These are phyloP conservation scores for Tamias sibiricus DNA, from an alignment of 2,113 vertebrate species.

Conservation along the genomic window DNA sequence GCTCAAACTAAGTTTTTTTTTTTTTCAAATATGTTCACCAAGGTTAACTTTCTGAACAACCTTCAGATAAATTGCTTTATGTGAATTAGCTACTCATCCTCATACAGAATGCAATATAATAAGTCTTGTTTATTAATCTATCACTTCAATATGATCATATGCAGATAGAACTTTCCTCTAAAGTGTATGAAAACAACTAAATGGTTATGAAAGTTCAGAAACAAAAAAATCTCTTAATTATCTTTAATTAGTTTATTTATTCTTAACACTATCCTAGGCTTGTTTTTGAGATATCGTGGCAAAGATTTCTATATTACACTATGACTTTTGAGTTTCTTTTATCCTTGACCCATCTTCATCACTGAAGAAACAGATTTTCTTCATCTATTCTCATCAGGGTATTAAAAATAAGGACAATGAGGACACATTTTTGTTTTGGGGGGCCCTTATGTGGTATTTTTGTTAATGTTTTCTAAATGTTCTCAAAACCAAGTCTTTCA, in stretches of 20 bases:
- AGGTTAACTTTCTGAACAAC: background rate
- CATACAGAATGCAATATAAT: background rate
- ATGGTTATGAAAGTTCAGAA: background rate
- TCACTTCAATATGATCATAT: background rate
- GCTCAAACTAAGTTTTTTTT: background rate
- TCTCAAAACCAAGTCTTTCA: background rate
- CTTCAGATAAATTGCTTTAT: conserved; percentile 11
- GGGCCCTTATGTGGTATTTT: background rate
- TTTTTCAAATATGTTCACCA: conserved; percentile 26
- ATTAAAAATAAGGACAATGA: background rate
- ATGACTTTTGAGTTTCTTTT: background rate
- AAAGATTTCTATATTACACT: background rate
- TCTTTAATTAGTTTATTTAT: background rate
- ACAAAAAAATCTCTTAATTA: background rate
- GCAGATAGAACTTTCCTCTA: background rate
- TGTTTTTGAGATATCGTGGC: background rate
- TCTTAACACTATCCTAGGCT: background rate
- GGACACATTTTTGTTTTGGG: background rate
- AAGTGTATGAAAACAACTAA: background rate
- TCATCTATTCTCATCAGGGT: background rate
- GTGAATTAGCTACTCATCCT: conserved; percentile 13
- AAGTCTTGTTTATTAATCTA: conserved; percentile 31
- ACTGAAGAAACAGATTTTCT: background rate
- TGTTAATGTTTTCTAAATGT: background rate
- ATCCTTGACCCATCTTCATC: background rate